Percentiles rank a stretch among this genome's conserved stretches.
Conservation (phyloP, 1,140 invertebrate genomes). For the Pinna nobilis region DNA sequence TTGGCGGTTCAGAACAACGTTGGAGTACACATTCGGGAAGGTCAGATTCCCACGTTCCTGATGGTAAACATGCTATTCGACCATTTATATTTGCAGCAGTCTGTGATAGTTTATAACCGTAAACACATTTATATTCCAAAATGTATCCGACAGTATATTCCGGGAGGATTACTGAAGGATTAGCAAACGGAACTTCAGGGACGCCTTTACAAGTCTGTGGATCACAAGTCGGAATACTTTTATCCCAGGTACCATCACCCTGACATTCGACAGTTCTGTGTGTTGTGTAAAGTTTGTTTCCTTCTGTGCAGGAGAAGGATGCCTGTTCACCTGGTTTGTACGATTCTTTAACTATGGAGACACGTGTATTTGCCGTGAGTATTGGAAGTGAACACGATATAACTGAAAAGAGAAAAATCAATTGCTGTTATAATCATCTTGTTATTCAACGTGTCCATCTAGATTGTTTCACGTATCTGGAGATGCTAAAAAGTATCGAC, state of each 20-base stretch:
- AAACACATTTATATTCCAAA: constrained; percentile 65
- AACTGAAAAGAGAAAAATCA: constrained; percentile 47
- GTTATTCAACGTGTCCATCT: too few relatives aligned
- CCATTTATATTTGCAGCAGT: constrained; percentile 43
- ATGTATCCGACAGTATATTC: constrained; percentile 60
- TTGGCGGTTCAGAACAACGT: constrained; percentile 52
- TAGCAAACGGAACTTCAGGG: constrained; percentile 54
- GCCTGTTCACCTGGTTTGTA: constrained; percentile 49
- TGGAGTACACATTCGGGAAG: constrained; percentile 56
- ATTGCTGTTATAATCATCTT: not conserved
- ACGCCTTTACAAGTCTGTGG: constrained; percentile 63
- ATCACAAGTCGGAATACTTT: constrained; percentile 66
- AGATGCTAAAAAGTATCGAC: too few relatives aligned
- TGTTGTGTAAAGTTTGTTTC: constrained; percentile 53
- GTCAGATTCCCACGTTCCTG: constrained; percentile 59
- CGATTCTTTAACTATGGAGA: constrained; percentile 14
- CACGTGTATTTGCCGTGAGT: constrained; percentile 58
- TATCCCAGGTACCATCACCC: constrained; percentile 62
- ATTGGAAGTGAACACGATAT: constrained; percentile 60
- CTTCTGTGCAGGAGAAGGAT: constrained; percentile 46
- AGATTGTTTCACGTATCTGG: too few relatives aligned
- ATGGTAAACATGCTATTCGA: constrained; percentile 52
- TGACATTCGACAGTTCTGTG: constrained; percentile 61
- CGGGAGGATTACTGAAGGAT: constrained; percentile 2
- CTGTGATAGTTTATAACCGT: constrained; percentile 58